A percentile compares a stretch with the other conserved stretches of the same genome.
These are phyloP conservation scores for Myotis daubentonii DNA, from an alignment of 2,797 vertebrate species.

Conservation along the genomic window DNA sequence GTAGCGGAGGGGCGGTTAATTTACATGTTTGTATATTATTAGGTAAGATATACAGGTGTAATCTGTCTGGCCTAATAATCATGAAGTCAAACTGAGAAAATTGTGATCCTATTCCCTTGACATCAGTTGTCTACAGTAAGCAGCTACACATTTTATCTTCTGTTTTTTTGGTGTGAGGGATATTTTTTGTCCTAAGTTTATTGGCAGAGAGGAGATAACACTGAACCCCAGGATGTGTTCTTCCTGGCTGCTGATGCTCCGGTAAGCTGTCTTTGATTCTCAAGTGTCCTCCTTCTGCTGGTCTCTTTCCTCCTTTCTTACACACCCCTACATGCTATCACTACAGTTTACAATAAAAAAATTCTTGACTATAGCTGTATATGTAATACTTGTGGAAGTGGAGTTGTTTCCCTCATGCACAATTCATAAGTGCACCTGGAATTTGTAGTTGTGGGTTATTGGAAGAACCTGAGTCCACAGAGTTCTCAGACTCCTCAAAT, in stretches of 20 bases:
- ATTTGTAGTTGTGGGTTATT: not conserved
- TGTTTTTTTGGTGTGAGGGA: not conserved
- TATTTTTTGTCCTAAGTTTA: not conserved
- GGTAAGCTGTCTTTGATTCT: not conserved
- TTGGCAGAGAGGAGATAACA: not conserved
- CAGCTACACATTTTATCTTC: not conserved
- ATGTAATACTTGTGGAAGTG: not conserved
- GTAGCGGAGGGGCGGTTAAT: too few species aligned
- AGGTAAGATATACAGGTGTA: not conserved
- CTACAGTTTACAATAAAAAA: not conserved
- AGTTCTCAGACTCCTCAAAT: not conserved
- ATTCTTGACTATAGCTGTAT: not conserved
- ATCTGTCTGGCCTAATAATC: not conserved
- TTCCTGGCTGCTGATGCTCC: not conserved
- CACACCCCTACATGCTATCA: not conserved
- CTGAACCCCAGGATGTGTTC: not conserved
- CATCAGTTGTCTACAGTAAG: not conserved
- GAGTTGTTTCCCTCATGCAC: not conserved
- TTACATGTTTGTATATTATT: too few species aligned
- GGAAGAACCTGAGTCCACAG: not conserved
- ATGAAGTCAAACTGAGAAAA: not conserved
- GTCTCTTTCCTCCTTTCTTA: not conserved
- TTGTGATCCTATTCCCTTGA: not conserved
- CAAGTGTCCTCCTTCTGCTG: not conserved
- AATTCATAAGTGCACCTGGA: not conserved